Evolutionary conservation across 1,140 invertebrate species (phyloP).

Genomic region (Pentalonia nigronervosa): DNA sequence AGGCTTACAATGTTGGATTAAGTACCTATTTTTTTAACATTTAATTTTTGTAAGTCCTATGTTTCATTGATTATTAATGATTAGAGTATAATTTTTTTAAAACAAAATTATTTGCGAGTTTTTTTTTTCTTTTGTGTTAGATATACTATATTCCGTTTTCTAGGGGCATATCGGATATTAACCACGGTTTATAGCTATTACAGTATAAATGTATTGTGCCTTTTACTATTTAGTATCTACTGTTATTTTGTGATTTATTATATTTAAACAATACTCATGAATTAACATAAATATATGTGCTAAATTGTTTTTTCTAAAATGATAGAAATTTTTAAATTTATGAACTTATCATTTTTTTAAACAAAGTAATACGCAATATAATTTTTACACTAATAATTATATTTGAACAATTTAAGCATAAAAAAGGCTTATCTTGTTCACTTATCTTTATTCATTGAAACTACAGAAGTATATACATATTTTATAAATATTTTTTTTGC

Average conservation of each 20-base stretch:
- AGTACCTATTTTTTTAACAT: constrained; percentile 40
- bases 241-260: not conserved
- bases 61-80: constrained; percentile 46
- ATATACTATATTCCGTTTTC: not conserved
- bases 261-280: not conserved
- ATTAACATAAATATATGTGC: not conserved
- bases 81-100: constrained; percentile 52
- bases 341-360: not conserved
- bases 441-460: too few relatives aligned
- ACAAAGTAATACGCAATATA: too few relatives aligned
- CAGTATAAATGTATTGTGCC: not conserved
- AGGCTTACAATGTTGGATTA: constrained; percentile 38
- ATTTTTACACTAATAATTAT: too few relatives aligned
- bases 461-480: too few relatives aligned
- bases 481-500: too few relatives aligned
- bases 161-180: not conserved
- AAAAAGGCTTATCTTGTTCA: not conserved
- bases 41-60: constrained; percentile 39
- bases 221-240: not conserved
- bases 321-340: not conserved
- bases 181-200: not conserved
- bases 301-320: not conserved
- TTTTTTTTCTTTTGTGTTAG: not conserved
- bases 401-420: too few relatives aligned
- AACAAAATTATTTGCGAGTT: constrained; percentile 12